Conservation (phyloP, 1,140 invertebrate species). For the Drosophila truncata region DNA sequence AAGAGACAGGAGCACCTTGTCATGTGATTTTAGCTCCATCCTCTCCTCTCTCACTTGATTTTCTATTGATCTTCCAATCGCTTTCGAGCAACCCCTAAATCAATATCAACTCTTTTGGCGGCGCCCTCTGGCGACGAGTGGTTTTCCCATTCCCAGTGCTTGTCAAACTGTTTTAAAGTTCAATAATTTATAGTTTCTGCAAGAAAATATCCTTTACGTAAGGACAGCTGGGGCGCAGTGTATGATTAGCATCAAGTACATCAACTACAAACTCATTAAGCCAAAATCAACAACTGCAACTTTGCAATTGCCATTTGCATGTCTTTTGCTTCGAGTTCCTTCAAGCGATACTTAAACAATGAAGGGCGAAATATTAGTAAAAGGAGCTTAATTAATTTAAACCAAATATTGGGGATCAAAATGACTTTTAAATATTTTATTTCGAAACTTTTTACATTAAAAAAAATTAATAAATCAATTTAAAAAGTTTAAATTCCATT, state of each 20-base stretch:
- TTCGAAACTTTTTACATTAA: too few species aligned
- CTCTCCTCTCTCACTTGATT: background rate
- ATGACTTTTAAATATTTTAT: background rate
- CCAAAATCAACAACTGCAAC: slow-evolving; percentile 78
- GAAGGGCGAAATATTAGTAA: background rate
- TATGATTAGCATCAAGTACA: slow-evolving; percentile 74
- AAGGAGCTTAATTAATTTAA: background rate
- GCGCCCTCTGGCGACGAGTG: slow-evolving; percentile 55
- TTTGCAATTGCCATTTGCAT: slow-evolving; percentile 67
- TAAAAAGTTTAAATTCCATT: too few species aligned
- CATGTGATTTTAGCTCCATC: slow-evolving; percentile 17
- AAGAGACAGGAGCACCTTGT: background rate
- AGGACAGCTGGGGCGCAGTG: slow-evolving; percentile 39
- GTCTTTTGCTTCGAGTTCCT: background rate
- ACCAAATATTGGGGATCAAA: background rate
- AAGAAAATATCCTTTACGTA: slow-evolving; percentile 30
- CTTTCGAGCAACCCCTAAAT: slow-evolving; percentile 71
- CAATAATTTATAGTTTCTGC: slow-evolving; percentile 50
- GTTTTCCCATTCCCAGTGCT: slow-evolving; percentile 23
- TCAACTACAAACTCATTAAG: slow-evolving; percentile 79
- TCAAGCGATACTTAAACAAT: background rate
- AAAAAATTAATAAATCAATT: too few species aligned
- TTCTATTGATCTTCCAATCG: slow-evolving; percentile 78
- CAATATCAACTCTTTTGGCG: slow-evolving; percentile 49
- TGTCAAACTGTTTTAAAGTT: slow-evolving; percentile 46